Base-by-base conservation (phyloP, 92 coral and sea anemone genomes). In the Bergia puertoricense region DNA sequence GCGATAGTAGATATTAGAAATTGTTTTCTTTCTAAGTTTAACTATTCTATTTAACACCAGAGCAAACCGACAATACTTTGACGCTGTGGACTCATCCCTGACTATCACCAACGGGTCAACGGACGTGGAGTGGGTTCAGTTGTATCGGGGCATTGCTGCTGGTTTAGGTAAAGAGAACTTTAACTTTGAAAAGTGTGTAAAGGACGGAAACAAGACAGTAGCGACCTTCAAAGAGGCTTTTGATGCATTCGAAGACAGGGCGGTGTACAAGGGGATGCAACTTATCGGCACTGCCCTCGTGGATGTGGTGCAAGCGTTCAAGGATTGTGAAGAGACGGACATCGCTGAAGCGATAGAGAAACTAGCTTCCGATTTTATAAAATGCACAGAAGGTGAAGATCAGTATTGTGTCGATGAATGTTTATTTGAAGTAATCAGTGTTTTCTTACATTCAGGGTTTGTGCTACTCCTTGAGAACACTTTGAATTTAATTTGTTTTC, bases 161-260 rank as follows among this genome's bases (percentile, higher is more conserved):
- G 98, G 98, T 42, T 72, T 95, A 14, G 98, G 98, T 6, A 90
- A 92, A 79, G 91, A 95, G 78, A 90, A 86, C 86, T 82, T 92
- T 42, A 90, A 92, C 85, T 89, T 95, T 90, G 96, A 93, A n/a
- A 90, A 92, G 68, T 95, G 98, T 71, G 96, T 91, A n/a, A 87
- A 95, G 86, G 98, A 95, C 79, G 98, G 96, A 3, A 91, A 92
- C 69, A 93, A 93, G 74, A 93, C 98, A 46, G 96, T 95, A n/a
- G 94, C 46, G 68, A 15, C 86, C 46, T 93, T 95, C 88, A 87
- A 89, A 87, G 86, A 90, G 88, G 94, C 98, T 40, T 95, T 95
- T 77, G 92, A 78, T 56, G 98, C 98, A 15, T 95, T 95, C 45
- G 92, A 93, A 42, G 90, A 92, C 90, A 89, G 88, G 23, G 89